Evolutionary conservation across 2,797 vertebrate genomes (phyloP).

Genomic region (Helicolenus hilgendorfi): DNA sequence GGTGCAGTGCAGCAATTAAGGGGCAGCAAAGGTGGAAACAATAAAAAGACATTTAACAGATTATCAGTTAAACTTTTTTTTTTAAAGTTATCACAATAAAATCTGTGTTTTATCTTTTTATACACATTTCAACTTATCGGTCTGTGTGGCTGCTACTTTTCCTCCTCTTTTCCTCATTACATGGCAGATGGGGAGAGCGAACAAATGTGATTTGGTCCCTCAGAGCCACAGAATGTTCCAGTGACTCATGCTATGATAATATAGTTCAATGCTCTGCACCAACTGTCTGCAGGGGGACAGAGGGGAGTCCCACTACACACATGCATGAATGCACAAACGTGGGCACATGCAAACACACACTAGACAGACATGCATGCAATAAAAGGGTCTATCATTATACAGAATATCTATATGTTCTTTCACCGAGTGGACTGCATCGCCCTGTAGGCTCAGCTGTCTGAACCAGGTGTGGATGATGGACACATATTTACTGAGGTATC

Average conservation of each 20-base stretch:
- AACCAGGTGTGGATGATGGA: not conserved
- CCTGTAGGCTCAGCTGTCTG: not conserved
- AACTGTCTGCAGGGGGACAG: slow-evolving; percentile 49
- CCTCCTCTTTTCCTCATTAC: slow-evolving; percentile 3
- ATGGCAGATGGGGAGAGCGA: slow-evolving; percentile 68
- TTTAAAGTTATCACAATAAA: no score
- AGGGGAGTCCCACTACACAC: slow-evolving; percentile 21
- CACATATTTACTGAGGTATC: not conserved
- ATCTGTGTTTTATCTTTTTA: not conserved
- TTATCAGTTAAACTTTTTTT: not conserved
- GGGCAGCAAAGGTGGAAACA: not conserved
- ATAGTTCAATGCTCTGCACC: slow-evolving; percentile 52
- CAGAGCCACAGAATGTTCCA: slow-evolving; percentile 58
- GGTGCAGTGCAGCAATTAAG: not conserved
- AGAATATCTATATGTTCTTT: not conserved
- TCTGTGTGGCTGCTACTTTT: not conserved
- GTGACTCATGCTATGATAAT: slow-evolving; percentile 76
- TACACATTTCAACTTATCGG: not conserved
- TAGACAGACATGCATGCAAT: not conserved
- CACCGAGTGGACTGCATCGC: not conserved
- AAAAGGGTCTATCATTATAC: not conserved
- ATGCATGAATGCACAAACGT: not conserved
- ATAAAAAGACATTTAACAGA: not conserved
- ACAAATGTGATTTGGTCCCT: slow-evolving; percentile 64
- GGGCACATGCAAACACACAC: not conserved